Base-by-base conservation (phyloP, 2,113 vertebrate genomes). In the Cephalopterus ornatus region DNA sequence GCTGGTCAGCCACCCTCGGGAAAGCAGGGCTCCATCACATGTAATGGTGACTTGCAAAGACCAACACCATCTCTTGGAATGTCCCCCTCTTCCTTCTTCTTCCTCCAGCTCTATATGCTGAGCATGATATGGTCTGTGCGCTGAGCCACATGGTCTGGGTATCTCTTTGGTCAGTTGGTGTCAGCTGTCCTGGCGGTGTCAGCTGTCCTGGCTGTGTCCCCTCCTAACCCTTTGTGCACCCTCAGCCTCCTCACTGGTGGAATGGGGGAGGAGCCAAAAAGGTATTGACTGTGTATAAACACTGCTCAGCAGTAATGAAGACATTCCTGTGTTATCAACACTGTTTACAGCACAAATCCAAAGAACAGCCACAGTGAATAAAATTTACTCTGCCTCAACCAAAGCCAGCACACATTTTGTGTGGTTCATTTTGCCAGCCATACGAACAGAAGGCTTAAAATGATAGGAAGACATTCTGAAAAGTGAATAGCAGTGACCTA, bases 1-100 rank as follows among this genome's bases (percentile, higher is more conserved):
- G n/a, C 30, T 70, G 23, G 24, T 87, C 32, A 70, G 46, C 26
- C 30, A 24, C 21, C 21, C 33, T 9, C 32, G 50, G 15, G 32
- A 50, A 39, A 68, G 15, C 41, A 50, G 41, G 12, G 27, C 47
- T 61, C 10, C 24, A 28, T 53, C 22, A 20, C 5, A 0, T 1
- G 0, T 17, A 37, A 17, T 0, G 24, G 58, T 61, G 35, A 27
- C 16, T 27, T 39, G 7, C 7, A 14, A 61, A 61, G 0, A 47
- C 14, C 52, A 55, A 59, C 2, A 1, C 20, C 19, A 30, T 41
- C 6, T 5, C 23, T 72, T 15, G 1, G 17, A 24, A 65, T 1
- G 1, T 26, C 4, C 4, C 8, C 7, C 39, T 24, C 39, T 63
- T 4, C 5, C 52, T 68, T 35, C 19, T 74, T 12, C 19, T 39